A percentile compares a stretch with the other conserved stretches of the same genome.
These are phyloP conservation scores for Panulirus ornatus DNA, from an alignment of 1,140 invertebrate genomes.

Conservation along the genomic window DNA sequence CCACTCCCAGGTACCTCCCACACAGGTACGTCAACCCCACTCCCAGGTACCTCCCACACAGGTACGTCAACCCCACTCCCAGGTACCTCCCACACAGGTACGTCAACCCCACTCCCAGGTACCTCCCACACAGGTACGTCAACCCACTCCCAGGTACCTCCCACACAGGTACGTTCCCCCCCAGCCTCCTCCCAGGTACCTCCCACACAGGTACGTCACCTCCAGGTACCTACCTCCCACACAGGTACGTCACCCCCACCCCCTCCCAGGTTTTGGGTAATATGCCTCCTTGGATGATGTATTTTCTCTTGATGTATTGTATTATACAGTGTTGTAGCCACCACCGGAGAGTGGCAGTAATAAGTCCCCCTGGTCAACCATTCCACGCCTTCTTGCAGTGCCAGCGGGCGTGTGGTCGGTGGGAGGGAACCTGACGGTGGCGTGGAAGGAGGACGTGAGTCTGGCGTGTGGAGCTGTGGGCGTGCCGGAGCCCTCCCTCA, in stretches of 20 bases:
- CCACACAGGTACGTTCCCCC: conserved; percentile 54
- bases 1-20: no score
- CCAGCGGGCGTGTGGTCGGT: conserved; percentile 64
- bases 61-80: no score
- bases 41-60: conserved; percentile 62
- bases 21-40: conserved; percentile 55
- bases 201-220: conserved; percentile 54
- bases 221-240: not conserved
- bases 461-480: conserved; percentile 83
- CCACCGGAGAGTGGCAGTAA: no score
- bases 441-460: conserved; percentile 81
- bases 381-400: not conserved
- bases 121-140: conserved; percentile 59
- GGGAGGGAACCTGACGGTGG: conserved; percentile 79
- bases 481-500: conserved; percentile 77
- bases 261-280: not conserved
- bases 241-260: not conserved
- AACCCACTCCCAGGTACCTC: no score
- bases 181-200: no score
- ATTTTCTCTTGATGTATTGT: no score
- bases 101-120: no score
- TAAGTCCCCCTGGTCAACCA: no score
- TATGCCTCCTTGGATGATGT: no score
- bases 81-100: conserved; percentile 63
- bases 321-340: no score